These are phyloP conservation scores for Globia sparganii DNA, from an alignment of 2,888 invertebrate genomes.

Conservation along the genomic window DNA sequence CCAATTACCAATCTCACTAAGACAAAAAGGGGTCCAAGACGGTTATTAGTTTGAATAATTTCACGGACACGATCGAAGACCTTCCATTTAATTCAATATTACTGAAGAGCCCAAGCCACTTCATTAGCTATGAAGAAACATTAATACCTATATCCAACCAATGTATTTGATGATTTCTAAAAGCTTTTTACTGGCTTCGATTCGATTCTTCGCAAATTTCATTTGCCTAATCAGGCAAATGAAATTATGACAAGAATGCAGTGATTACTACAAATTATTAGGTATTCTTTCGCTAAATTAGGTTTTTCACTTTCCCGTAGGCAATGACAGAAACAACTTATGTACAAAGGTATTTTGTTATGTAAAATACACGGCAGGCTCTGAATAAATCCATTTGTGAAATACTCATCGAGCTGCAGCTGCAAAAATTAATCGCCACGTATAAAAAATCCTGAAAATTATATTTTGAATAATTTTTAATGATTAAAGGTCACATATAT, in stretches of 20 bases:
- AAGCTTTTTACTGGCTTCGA: neutral
- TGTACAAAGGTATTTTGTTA: neutral
- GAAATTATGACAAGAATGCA: neutral
- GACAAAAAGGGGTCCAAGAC: constrained; percentile 48
- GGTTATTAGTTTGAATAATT: constrained; percentile 56
- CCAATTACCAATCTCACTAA: constrained; percentile 25
- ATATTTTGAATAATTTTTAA: neutral
- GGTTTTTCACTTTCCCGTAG: neutral
- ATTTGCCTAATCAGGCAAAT: too few relatives aligned
- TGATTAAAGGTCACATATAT: too few relatives aligned
- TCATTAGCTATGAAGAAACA: constrained; percentile 9
- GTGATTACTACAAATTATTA: neutral
- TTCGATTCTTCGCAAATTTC: too few relatives aligned
- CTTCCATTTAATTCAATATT: constrained; percentile 45
- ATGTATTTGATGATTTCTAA: neutral
- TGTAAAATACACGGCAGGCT: neutral
- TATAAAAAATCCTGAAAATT: neutral
- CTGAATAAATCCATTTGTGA: neutral
- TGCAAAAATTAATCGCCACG: neutral
- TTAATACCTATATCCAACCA: neutral
- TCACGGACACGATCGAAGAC: constrained; percentile 24
- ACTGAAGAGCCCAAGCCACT: neutral
- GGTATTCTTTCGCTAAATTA: neutral
- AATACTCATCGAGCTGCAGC: neutral
- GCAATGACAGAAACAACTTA: too few relatives aligned